These are phyloP conservation scores for Canis aureus DNA, from an alignment of 2,113 vertebrate genomes.

Conservation along the genomic window DNA sequence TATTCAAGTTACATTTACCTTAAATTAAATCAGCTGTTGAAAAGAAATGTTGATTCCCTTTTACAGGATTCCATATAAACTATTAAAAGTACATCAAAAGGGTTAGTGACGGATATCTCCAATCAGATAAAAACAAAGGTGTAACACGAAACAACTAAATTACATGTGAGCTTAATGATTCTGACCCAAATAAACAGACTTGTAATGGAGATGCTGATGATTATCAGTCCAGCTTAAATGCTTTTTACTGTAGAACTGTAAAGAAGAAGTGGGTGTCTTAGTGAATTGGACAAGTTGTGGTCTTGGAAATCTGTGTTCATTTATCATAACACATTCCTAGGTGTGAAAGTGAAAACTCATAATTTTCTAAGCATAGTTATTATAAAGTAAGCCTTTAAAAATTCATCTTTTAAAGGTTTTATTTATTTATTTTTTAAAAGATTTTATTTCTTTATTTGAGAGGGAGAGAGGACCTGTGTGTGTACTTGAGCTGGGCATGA, in stretches of 20 bases:
- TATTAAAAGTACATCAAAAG: constrained; percentile 91
- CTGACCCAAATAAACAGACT: constrained; percentile 93
- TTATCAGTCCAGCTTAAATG: constrained; percentile 90
- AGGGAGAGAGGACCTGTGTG: too few species aligned
- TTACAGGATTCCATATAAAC: constrained; percentile 80
- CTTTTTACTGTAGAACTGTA: constrained; percentile 91
- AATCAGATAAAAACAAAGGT: constrained; percentile 94
- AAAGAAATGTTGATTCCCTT: constrained; percentile 84
- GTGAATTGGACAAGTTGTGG: constrained; percentile 89
- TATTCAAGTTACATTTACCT: constrained; percentile 81
- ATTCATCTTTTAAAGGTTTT: background rate
- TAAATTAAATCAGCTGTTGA: constrained; percentile 83
- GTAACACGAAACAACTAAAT: constrained; percentile 94
- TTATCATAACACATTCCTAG: constrained; percentile 90
- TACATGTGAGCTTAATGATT: constrained; percentile 93
- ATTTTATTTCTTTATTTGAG: background rate
- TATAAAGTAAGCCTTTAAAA: constrained; percentile 47
- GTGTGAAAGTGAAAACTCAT: constrained; percentile 89
- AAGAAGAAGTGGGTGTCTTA: constrained; percentile 88
- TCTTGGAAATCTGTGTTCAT: constrained; percentile 90
- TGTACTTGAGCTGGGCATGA: background rate
- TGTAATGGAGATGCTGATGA: constrained; percentile 93
- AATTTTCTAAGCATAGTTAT: constrained; percentile 80
- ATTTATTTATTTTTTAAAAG: background rate
- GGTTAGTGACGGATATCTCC: constrained; percentile 91